Percentiles rank a stretch among this genome's conserved stretches.
Conservation (phyloP, 1,140 invertebrate species). For the Cyrtorhinus lividipennis region DNA sequence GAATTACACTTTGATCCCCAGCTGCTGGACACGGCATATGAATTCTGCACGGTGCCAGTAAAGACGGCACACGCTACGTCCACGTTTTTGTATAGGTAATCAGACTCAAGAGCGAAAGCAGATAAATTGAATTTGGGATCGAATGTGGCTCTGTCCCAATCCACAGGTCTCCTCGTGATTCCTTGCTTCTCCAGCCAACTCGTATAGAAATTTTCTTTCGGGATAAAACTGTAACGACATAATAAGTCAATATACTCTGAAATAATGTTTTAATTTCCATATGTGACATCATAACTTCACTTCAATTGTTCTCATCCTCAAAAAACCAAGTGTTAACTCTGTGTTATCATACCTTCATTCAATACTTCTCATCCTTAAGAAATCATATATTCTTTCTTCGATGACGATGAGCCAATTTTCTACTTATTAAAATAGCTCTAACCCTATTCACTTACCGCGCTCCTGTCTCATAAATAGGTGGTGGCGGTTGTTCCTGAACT, state of each 20-base stretch:
- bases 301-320: too few relatives aligned
- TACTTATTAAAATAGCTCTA: neutral
- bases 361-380: too few relatives aligned
- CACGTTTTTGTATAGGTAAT: neutral
- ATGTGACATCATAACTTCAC: too few relatives aligned
- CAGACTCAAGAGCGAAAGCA: constrained; percentile 1
- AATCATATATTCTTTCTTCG: too few relatives aligned
- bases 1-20: constrained; percentile 34
- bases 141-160: neutral
- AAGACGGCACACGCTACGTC: neutral
- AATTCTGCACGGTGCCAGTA: neutral
- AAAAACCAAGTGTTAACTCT: too few relatives aligned
- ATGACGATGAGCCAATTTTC: neutral
- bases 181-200: neutral
- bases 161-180: neutral
- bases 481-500: neutral
- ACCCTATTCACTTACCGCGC: neutral
- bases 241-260: too few relatives aligned
- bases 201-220: neutral
- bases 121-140: neutral
- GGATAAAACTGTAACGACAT: neutral
- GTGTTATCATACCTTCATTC: too few relatives aligned
- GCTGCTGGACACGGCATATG: constrained; percentile 17
- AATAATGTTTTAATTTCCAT: too few relatives aligned
- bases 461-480: neutral